Evolutionary conservation across 2,888 invertebrate genomes (phyloP).

Genomic region (Esperia sulphurella): DNA sequence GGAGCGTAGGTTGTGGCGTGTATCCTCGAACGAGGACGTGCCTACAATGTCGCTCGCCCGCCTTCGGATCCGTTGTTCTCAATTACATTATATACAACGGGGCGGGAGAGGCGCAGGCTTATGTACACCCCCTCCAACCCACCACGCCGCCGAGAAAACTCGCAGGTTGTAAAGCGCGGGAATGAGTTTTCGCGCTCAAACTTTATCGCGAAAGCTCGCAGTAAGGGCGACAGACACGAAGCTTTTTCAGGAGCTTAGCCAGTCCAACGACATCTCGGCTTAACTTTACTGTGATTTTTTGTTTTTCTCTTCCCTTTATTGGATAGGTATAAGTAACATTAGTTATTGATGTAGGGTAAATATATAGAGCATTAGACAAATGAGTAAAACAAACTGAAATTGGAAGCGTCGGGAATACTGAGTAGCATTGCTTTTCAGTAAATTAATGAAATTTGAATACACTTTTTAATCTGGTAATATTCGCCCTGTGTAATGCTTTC

Average conservation of each 20-base stretch:
- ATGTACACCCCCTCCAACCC: conserved; percentile 34
- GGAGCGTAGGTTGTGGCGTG: conserved; percentile 21
- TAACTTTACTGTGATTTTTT: conserved; percentile 21
- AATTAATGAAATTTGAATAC: background rate
- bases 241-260: conserved; percentile 49
- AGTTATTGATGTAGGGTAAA: too few species aligned
- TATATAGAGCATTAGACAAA: too few species aligned
- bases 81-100: conserved; percentile 36
- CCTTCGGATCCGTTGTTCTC: conserved; percentile 29
- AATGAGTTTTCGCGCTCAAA: conserved; percentile 73
- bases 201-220: conserved; percentile 53
- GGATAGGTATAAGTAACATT: background rate
- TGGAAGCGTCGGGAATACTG: too few species aligned
- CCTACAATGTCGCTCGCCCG: conserved; percentile 36
- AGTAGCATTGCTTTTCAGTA: background rate
- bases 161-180: conserved; percentile 68
- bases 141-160: conserved; percentile 52
- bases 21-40: conserved; percentile 35
- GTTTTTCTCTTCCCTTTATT: conserved; percentile 1
- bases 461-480: background rate
- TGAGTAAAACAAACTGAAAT: too few species aligned
- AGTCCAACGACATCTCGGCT: conserved; percentile 28
- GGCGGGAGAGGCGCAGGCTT: conserved; percentile 20
- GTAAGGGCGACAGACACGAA: conserved; percentile 31
- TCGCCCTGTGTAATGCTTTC: background rate